These are phyloP conservation scores for Chirona hameri DNA, from an alignment of 2,888 invertebrate genomes.

Conservation along the genomic window DNA sequence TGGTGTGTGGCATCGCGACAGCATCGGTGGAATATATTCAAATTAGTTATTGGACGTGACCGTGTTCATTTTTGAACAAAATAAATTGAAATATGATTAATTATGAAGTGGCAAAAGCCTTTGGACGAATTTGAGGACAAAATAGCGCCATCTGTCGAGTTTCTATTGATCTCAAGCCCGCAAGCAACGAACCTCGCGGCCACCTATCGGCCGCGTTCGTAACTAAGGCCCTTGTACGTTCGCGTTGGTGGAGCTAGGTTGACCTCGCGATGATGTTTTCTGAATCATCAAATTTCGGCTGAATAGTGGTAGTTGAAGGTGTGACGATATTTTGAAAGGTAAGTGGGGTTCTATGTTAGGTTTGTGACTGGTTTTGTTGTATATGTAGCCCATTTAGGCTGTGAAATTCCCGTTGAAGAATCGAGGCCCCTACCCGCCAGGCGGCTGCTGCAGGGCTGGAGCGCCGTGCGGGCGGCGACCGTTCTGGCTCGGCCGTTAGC, in stretches of 20 bases:
- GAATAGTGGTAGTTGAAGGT: background rate
- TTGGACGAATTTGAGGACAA: background rate
- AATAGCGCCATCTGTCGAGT: conserved; percentile 14
- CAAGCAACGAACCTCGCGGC: background rate
- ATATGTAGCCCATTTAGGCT: no score
- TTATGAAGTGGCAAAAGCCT: no score
- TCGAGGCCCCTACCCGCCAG: no score
- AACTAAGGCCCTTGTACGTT: background rate
- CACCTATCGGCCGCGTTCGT: conserved; percentile 22
- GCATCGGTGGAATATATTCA: background rate
- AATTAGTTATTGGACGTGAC: no score
- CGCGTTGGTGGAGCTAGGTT: background rate
- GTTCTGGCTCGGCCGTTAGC: no score
- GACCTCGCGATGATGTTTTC: background rate
- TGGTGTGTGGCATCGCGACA: background rate
- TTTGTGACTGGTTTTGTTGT: no score
- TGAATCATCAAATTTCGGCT: background rate
- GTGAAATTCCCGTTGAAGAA: no score
- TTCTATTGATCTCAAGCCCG: conserved; percentile 26
- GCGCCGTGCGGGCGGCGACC: no score
- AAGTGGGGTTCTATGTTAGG: background rate
- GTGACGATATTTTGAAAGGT: background rate
- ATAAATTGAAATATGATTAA: no score
- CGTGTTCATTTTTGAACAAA: no score
- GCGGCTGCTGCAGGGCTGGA: no score